Base-by-base conservation (phyloP, 2,113 vertebrate genomes). In the Platichthys stellatus region DNA sequence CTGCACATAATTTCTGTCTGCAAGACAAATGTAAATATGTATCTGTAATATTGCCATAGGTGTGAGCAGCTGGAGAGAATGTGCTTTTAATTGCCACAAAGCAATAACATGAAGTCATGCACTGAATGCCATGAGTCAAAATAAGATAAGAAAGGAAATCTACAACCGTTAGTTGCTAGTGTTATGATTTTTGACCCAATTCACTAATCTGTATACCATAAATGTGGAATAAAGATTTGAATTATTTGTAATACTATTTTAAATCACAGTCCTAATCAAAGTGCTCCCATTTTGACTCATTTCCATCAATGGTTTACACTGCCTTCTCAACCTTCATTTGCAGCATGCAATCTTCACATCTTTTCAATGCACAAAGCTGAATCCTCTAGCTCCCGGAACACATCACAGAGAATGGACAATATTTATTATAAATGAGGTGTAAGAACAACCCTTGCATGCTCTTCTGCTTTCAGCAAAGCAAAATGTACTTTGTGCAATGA, bases 1-100 rank as follows among this genome's bases (percentile, higher is more conserved):
- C 88, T 94, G 92, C 87, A 93, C 78, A 93, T 95, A 94, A 92
- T 93, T 94, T 92, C 93, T 94, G 90, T 95, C 94, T 95, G 94
- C 89, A 95, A 95, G 92, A 95, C 92, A 95, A 94, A 95, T 91
- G 92, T 93, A 92, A 90, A 95, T 92, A 90, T 70, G 81, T 83
- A 82, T 91, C 86, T 92, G 89, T 92, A 86, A 91, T 87, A 87
- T 79, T 83, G 86, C 84, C 80, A 90, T 82, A 91, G 92, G 91
- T 90, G 91, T 87, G 92, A 92, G 80, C 92, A 94, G 89, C 94
- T 94, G 92, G 93, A 94, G 92, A 93, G 62, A 91, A 89, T 92
- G 89, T 89, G 90, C 91, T 91, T 86, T 90, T 86, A 83, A 83
- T 87, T 89, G 88, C 81, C 70, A 92, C 81, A 89, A 83, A 87